Percentiles rank a stretch among this genome's conserved stretches.
Evolutionary conservation across 1,140 invertebrate species (phyloP).

Genomic region (Formica selysi): DNA sequence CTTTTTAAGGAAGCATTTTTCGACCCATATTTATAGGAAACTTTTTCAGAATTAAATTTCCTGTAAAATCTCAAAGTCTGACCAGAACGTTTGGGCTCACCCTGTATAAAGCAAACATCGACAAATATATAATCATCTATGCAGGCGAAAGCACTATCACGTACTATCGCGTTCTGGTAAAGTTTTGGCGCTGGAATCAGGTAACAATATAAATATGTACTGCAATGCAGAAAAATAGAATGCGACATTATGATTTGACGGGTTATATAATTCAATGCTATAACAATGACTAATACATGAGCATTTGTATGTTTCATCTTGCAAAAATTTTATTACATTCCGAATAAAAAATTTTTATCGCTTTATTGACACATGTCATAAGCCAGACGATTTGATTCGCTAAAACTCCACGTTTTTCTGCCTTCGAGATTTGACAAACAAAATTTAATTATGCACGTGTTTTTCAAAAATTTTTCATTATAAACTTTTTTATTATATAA

Average conservation of each 20-base stretch:
- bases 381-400: neutral
- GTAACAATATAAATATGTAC: slow-evolving; percentile 47
- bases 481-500: neutral
- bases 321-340: neutral
- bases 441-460: neutral
- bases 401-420: neutral
- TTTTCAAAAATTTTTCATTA: neutral
- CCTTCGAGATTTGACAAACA: neutral
- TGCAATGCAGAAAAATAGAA: slow-evolving; percentile 71
- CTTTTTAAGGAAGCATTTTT: too few species aligned
- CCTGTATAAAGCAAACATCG: neutral
- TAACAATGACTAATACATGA: slow-evolving; percentile 2
- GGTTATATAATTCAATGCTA: slow-evolving; percentile 40
- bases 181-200: slow-evolving; percentile 56
- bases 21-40: too few species aligned
- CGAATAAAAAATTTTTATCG: neutral
- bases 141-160: neutral
- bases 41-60: too few species aligned
- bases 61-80: too few species aligned
- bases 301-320: slow-evolving; percentile 6
- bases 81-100: too few species aligned
- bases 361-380: neutral
- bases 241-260: slow-evolving; percentile 11
- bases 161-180: neutral
- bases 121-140: neutral